These are phyloP conservation scores for Ceramica pisi DNA, from an alignment of 2,888 invertebrate species.

Conservation along the genomic window DNA sequence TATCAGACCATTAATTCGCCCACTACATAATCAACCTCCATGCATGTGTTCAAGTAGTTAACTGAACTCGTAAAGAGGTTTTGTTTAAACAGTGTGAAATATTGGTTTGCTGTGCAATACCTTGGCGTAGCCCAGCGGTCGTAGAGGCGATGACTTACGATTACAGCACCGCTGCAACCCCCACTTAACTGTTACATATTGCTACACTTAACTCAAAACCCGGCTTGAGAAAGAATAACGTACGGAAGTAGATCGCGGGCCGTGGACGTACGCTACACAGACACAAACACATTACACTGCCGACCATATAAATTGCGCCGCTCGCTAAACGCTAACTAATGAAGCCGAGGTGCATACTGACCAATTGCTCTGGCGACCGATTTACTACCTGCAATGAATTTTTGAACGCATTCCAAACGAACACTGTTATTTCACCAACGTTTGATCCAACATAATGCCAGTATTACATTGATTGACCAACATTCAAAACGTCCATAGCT, in stretches of 20 bases:
- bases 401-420: conserved; percentile 39
- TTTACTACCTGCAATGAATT: conserved; percentile 45
- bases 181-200: conserved; percentile 85
- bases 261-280: conserved; percentile 71
- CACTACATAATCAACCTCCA: conserved; percentile 22
- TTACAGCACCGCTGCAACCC: conserved; percentile 76
- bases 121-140: conserved; percentile 71
- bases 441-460: conserved; percentile 14
- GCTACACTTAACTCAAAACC: conserved; percentile 85
- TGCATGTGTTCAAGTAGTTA: conserved; percentile 52
- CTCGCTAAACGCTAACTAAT: conserved; percentile 64
- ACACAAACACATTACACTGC: conserved; percentile 74
- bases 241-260: conserved; percentile 74
- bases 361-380: conserved; percentile 57
- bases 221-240: conserved; percentile 79
- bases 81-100: conserved; percentile 80
- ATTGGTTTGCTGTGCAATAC: conserved; percentile 74
- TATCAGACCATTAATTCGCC: conserved; percentile 8
- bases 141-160: conserved; percentile 83
- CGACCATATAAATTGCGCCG: conserved; percentile 69
- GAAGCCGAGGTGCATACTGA: conserved; percentile 57
- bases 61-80: conserved; percentile 68
- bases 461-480: conserved; percentile 26
- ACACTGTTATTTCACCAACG: conserved; percentile 4
- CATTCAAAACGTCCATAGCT: conserved; percentile 20